phyloP scores from a whole-genome alignment of 2,113 vertebrate genomes.

The Rhagologus leucostigma region DNA sequence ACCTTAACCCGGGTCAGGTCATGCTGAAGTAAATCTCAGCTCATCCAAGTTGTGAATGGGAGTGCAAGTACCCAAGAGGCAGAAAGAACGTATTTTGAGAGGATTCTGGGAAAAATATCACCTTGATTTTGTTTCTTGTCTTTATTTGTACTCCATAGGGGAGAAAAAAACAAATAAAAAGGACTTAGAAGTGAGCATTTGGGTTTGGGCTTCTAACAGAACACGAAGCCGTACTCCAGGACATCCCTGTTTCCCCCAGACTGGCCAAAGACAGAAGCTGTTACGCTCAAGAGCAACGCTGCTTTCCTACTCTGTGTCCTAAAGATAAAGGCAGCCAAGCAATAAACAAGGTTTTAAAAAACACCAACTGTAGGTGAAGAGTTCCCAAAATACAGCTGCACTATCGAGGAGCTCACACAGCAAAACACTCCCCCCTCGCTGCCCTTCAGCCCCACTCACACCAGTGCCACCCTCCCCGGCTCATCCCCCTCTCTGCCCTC shows the following conservation, averaged over 20 bases:
- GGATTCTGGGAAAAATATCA: not conserved
- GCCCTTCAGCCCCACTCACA: not conserved
- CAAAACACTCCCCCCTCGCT: rapidly evolving
- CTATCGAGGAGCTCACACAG: not conserved
- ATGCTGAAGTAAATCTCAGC: not conserved
- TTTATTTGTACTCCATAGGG: not conserved
- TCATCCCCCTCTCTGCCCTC: not conserved
- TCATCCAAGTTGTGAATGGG: not conserved
- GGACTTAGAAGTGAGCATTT: not conserved
- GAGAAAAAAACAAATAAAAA: not conserved
- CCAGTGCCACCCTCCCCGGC: not conserved
- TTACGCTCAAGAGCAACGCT: not conserved
- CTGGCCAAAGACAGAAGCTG: not conserved
- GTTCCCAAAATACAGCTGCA: not conserved
- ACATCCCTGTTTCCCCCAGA: not conserved
- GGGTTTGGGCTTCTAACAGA: not conserved
- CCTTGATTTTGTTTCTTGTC: not conserved
- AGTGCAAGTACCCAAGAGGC: not conserved
- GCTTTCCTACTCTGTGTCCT: not conserved
- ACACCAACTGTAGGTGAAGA: not conserved
- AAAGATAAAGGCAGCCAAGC: not conserved
- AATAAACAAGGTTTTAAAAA: not conserved
- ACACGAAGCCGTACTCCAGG: not conserved
- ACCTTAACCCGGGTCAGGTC: not conserved
- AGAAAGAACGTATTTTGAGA: not conserved